Conservation (phyloP, 1,140 invertebrate species). For the Zaprionus taronus region DNA sequence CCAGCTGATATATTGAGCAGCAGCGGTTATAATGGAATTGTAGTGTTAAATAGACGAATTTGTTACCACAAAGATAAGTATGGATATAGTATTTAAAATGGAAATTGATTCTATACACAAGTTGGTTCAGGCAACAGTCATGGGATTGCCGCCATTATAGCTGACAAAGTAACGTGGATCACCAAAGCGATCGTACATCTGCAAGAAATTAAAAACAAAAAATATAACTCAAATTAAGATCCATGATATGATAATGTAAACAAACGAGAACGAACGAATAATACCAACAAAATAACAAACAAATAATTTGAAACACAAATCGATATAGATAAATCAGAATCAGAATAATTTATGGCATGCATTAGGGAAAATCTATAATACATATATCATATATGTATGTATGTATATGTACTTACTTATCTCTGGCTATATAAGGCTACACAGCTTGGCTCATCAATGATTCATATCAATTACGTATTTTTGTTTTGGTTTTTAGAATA, state of each 20-base stretch:
- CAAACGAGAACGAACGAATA: conserved; percentile 1
- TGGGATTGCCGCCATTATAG: conserved; percentile 78
- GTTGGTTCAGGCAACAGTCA: conserved; percentile 74
- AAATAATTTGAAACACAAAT: conserved; percentile 23
- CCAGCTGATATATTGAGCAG: conserved; percentile 18
- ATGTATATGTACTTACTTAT: conserved; percentile 45
- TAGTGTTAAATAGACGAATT: conserved; percentile 35
- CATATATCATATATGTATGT: conserved; percentile 3
- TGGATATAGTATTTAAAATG: background rate
- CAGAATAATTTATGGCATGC: background rate
- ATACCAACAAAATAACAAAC: conserved; percentile 60
- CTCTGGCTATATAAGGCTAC: conserved; percentile 20
- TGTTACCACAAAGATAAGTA: conserved; percentile 15
- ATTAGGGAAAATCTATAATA: background rate
- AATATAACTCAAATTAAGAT: conserved; percentile 10
- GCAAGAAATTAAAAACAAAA: conserved; percentile 45
- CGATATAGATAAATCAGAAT: conserved; percentile 1
- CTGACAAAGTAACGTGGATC: conserved; percentile 81
- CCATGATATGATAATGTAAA: conserved; percentile 10
- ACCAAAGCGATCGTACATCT: conserved; percentile 81
- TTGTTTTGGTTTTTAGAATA: conserved; percentile 60
- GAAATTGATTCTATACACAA: conserved; percentile 34
- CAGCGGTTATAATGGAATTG: conserved; percentile 51
- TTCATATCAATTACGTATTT: conserved; percentile 20
- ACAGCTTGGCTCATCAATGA: conserved; percentile 9